Evolutionary conservation across 2,797 vertebrate species (phyloP).

Genomic region (Lindbergichthys nudifrons): DNA sequence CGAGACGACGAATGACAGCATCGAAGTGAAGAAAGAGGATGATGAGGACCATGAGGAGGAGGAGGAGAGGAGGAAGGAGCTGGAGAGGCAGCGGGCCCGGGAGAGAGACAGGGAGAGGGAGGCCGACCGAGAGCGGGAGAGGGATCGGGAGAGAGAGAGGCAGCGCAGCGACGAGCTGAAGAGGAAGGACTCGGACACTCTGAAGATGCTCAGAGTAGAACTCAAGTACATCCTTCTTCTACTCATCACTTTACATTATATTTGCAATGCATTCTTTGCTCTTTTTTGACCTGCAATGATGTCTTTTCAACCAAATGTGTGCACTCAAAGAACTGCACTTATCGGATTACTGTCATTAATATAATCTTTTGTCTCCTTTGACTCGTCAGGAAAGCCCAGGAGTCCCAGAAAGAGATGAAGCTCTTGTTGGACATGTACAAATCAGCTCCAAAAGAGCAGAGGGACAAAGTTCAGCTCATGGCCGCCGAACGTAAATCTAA

Average conservation of each 20-base stretch:
- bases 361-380: not conserved
- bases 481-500: slow-evolving; percentile 94
- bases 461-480: slow-evolving; percentile 97
- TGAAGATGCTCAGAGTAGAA: slow-evolving; percentile 91
- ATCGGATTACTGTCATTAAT: not conserved
- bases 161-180: slow-evolving; percentile 89
- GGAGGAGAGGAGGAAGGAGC: slow-evolving; percentile 87
- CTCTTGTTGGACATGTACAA: slow-evolving; percentile 96
- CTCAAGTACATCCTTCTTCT: slow-evolving; percentile 86
- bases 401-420: slow-evolving; percentile 97
- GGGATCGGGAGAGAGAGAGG: slow-evolving; percentile 84
- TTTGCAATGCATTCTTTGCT: not conserved
- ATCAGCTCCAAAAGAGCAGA: slow-evolving; percentile 94
- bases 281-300: not conserved
- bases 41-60: slow-evolving; percentile 88
- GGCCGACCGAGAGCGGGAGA: slow-evolving; percentile 80
- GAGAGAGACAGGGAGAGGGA: slow-evolving; percentile 86
- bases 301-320: not conserved
- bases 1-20: slow-evolving; percentile 81
- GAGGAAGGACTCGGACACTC: slow-evolving; percentile 92
- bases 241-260: not conserved
- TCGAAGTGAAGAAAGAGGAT: slow-evolving; percentile 86
- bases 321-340: not conserved
- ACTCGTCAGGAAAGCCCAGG: slow-evolving; percentile 90
- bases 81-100: slow-evolving; percentile 85